Evolutionary conservation across 1,140 invertebrate genomes (phyloP).

Genomic region (Linepithema humile): DNA sequence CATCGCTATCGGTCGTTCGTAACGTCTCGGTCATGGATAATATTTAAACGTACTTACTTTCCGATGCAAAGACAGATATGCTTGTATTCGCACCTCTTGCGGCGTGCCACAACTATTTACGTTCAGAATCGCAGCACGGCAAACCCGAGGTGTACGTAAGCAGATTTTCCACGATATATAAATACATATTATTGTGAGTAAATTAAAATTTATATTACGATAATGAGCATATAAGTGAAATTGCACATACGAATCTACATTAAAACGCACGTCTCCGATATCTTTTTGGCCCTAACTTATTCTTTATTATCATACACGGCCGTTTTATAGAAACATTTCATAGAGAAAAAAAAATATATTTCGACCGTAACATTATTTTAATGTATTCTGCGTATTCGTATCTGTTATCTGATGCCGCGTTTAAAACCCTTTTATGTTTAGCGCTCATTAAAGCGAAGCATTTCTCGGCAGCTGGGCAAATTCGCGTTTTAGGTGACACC

Average conservation of each 20-base stretch:
- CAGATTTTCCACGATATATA: neutral
- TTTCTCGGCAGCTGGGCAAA: neutral
- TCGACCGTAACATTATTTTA: neutral
- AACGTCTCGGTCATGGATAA: slow-evolving; percentile 22
- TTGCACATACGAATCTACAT: neutral
- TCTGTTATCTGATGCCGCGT: neutral
- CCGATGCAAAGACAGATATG: slow-evolving; percentile 23
- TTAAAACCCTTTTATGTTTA: neutral
- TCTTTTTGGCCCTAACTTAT: neutral
- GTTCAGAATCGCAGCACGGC: neutral
- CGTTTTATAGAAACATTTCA: neutral
- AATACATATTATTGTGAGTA: neutral
- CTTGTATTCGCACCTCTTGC: neutral
- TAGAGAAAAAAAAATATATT: neutral
- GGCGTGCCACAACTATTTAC: neutral
- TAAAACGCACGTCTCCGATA: neutral
- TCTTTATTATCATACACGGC: neutral
- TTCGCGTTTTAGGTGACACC: neutral
- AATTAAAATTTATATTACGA: neutral
- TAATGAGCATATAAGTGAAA: neutral
- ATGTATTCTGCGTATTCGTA: neutral
- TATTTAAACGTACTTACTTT: neutral
- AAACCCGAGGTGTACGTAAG: neutral
- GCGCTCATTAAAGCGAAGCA: neutral
- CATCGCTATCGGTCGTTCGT: slow-evolving; percentile 47